These are phyloP conservation scores for Agrotis puta DNA, from an alignment of 2,888 invertebrate genomes.

Conservation along the genomic window DNA sequence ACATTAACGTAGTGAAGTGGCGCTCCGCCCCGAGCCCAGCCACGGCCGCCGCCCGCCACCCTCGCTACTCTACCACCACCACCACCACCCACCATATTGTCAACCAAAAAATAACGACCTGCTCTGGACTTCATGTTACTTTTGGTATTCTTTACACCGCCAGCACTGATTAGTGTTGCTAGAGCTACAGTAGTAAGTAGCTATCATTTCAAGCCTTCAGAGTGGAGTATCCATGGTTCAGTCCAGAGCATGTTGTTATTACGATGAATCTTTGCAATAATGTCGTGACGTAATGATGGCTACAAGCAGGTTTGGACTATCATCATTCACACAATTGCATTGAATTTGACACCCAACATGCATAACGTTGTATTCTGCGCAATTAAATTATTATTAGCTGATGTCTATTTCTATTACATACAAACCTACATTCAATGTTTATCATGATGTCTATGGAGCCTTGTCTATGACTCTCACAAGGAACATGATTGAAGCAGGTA, in stretches of 20 bases:
- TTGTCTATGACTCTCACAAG: background rate
- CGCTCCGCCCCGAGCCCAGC: conserved; percentile 61
- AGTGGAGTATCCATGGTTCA: background rate
- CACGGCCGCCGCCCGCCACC: conserved; percentile 71
- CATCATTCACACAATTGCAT: conserved; percentile 14
- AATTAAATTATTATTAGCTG: background rate
- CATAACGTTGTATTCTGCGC: background rate
- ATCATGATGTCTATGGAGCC: background rate
- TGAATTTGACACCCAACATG: conserved; percentile 21
- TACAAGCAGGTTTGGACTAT: conserved; percentile 24
- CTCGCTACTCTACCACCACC: conserved; percentile 78
- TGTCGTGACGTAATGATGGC: conserved; percentile 26
- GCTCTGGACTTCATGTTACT: conserved; percentile 45
- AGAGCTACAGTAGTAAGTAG: background rate
- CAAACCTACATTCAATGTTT: background rate
- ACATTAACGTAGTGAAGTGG: conserved; percentile 87
- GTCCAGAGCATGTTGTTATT: conserved; percentile 47
- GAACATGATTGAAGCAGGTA: background rate
- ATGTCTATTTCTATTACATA: background rate
- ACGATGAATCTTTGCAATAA: conserved; percentile 44
- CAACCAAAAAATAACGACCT: conserved; percentile 80
- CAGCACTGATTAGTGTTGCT: background rate
- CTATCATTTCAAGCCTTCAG: background rate
- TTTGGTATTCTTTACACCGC: background rate
- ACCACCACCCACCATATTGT: conserved; percentile 90